phyloP scores from a whole-genome alignment of 2,113 vertebrate genomes.

The Meleagris gallopavo region DNA sequence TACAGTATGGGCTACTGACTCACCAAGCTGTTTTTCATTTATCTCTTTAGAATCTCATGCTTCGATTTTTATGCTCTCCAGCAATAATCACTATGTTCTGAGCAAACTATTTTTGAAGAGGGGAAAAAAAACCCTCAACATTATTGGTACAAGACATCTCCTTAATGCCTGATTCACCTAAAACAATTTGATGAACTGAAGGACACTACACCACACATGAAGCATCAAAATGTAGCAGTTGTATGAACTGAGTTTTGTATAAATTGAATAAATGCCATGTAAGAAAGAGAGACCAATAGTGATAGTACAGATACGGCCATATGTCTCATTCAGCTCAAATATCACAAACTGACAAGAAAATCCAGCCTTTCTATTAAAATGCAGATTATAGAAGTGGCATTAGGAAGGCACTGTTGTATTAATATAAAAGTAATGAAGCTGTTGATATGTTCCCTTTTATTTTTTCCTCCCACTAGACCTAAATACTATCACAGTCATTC shows the following conservation, averaged over 20 bases:
- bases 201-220: not conserved
- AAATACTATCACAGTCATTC: slow-evolving; percentile 4
- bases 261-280: not conserved
- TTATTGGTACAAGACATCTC: not conserved
- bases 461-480: not conserved
- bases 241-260: not conserved
- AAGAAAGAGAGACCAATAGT: not conserved
- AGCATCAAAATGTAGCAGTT: slow-evolving; percentile 5
- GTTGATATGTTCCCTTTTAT: not conserved
- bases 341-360: not conserved
- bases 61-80: not conserved
- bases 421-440: not conserved
- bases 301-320: not conserved
- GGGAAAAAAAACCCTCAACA: not conserved
- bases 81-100: not conserved
- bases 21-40: not conserved
- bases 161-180: not conserved
- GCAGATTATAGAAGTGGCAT: not conserved
- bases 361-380: slow-evolving; percentile 3
- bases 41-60: not conserved
- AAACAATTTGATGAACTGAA: slow-evolving; percentile 37
- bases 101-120: not conserved
- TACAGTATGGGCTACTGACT: not conserved
- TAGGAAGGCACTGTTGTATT: not conserved
- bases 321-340: not conserved